Evolutionary conservation across 2,888 invertebrate genomes (phyloP), one percentile per base, ranked within the genome.

Genomic region (Chrysotoxum bicinctum): DNA sequence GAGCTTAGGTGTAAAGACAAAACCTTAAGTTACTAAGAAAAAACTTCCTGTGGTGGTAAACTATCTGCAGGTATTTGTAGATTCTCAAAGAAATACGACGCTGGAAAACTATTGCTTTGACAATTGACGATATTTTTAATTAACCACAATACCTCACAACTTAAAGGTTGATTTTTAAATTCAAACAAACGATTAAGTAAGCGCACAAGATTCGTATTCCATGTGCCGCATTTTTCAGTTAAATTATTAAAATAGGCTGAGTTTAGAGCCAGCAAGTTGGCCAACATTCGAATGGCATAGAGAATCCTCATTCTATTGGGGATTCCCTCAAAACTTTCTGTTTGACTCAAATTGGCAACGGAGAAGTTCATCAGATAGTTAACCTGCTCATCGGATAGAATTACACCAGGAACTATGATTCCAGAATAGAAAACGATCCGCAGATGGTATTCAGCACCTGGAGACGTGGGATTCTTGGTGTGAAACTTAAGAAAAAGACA

Each of bases 111-210:
- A 6, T 73, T 14, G 8, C 10, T 77, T 10, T 74, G 74, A n/a
- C 77, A 74, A 9, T 45, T 35, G 3, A 70, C 32, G 5, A 88
- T 48, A 73, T 90, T 91, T 48, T 87, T 88, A 0, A 91, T 50
- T 35, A 91, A 48, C 82, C 89, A 90, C 62, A 91, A 64, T 0
- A 87, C 32, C 21, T 91, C 89, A 19, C 5, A n/a, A 0, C 75
- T 88, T 8, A 91, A 48, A 10, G 35, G 9, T 0, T 21, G 4
- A 48, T 89, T 82, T 0, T 60, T 83, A 21, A 89, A 75, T 0
- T 69, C 87, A 77, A 91, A 91, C 2, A 91, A 76, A 32, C 79
- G 87, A 69, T 91, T 91, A 0, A 91, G 75, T 0, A 87, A 14
- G 4, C 58, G 21, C 0, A 87, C 52, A 19, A 90, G 37, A n/a